These are phyloP conservation scores for Oryctes rhinoceros DNA, from an alignment of 1,140 invertebrate genomes.

Conservation along the genomic window DNA sequence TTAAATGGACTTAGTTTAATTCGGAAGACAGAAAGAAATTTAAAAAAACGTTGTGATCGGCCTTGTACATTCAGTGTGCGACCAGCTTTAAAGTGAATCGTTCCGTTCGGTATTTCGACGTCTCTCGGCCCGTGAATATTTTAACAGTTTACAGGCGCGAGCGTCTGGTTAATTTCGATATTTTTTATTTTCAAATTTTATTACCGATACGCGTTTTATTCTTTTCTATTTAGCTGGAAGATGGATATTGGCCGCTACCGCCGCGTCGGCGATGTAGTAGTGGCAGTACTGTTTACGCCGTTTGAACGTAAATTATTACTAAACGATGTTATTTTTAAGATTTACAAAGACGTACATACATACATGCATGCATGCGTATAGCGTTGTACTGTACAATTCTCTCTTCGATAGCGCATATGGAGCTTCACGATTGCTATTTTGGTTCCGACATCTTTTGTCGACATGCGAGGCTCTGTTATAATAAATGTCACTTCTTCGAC, in stretches of 20 bases:
- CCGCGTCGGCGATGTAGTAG: background rate
- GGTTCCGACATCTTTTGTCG: no score
- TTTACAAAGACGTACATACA: constrained; percentile 23
- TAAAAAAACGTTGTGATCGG: no score
- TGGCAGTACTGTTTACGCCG: background rate
- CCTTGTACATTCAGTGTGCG: no score
- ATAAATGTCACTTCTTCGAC: no score
- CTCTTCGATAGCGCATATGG: no score
- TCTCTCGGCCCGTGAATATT: constrained; percentile 13
- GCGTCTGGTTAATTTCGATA: constrained; percentile 34
- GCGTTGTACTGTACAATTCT: no score
- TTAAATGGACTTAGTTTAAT: no score
- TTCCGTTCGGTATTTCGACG: background rate
- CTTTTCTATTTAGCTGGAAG: background rate
- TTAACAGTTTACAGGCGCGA: constrained; percentile 4
- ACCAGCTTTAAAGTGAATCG: no score
- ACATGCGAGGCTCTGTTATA: no score
- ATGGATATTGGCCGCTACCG: background rate
- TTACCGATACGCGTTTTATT: background rate
- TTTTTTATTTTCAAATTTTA: constrained; percentile 35
- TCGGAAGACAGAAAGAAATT: no score
- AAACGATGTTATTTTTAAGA: constrained; percentile 31
- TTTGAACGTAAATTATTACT: constrained; percentile 30
- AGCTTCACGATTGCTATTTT: no score
- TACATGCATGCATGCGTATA: no score